A percentile compares a stretch with the other conserved stretches of the same genome.
Conservation (phyloP, 2,888 invertebrate species). For the Synergus itoensis region DNA sequence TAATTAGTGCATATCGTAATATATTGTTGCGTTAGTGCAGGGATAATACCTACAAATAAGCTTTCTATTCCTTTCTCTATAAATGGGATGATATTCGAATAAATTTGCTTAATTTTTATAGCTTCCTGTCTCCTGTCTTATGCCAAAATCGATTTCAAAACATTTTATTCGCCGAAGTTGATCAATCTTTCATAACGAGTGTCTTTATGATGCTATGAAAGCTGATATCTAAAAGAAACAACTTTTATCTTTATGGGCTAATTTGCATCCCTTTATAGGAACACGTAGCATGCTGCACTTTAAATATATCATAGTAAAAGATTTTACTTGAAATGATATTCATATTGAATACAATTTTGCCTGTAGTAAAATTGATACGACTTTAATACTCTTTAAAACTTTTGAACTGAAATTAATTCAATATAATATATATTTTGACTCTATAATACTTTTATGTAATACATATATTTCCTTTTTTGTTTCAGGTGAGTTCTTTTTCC, state of each 20-base stretch:
- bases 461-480: not conserved
- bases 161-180: not conserved
- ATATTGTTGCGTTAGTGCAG: not conserved
- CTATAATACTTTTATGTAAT: not conserved
- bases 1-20: constrained; percentile 34
- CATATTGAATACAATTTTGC: not conserved
- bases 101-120: constrained; percentile 4
- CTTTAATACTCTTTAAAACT: no score
- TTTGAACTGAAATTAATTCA: not conserved
- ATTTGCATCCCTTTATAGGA: constrained; percentile 7
- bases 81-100: not conserved
- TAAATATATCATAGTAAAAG: not conserved
- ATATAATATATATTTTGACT: not conserved
- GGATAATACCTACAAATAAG: not conserved
- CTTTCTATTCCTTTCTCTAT: not conserved
- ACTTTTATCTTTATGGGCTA: not conserved
- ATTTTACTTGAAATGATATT: not conserved
- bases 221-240: constrained; percentile 18
- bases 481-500: not conserved
- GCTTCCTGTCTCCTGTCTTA: not conserved
- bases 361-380: no score
- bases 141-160: not conserved
- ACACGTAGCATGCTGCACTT: not conserved
- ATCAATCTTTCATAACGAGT: constrained; percentile 14
- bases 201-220: constrained; percentile 34